Evolutionary conservation across 2,113 vertebrate species (phyloP), one percentile per base, ranked within the genome.

Genomic region (Mystacornis crossleyi): DNA sequence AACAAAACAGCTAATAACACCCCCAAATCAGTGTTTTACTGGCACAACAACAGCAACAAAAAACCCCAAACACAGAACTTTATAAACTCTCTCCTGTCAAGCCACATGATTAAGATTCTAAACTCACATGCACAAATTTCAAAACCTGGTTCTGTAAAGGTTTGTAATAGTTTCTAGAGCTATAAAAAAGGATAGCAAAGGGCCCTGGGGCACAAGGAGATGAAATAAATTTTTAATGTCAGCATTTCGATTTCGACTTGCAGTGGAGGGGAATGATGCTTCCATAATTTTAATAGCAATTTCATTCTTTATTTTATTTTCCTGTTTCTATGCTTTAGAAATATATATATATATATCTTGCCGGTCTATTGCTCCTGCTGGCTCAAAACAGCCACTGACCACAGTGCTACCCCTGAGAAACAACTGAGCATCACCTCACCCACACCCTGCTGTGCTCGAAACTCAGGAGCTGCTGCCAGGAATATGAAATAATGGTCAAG

Each of bases 161-260:
- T 67, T 72, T 72, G 7, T 31, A 31, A 57, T 57, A 60, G 16
- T 65, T 92, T 89, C 20, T 74, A 80, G 71, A 77, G 45, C 21
- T 65, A 65, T 79, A 67, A 50, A 93, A 69, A 25, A 36, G 18
- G 58, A 80, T 43, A 72, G 20, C 24, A 91, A 92, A 71, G 17
- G 40, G 14, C 19, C 14, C 15, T 16, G 6, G 75, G 65, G 57
- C 21, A 75, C 33, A 50, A 0, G 2, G 48, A 60, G 15, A 65
- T 57, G 21, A 86, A 91, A 92, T 73, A 91, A 92, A 90, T 62
- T 81, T 21, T 69, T 90, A 77, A 73, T 89, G 45, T 72, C 69
- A 90, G 54, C 60, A 70, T 81, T 94, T 92, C 50, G 31, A 70
- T 81, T 94, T 92, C 50, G 31, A 78, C n/a, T 88, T 90, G 24